These are phyloP conservation scores for Corythaeola cristata DNA, from an alignment of 2,113 vertebrate species.

Conservation along the genomic window DNA sequence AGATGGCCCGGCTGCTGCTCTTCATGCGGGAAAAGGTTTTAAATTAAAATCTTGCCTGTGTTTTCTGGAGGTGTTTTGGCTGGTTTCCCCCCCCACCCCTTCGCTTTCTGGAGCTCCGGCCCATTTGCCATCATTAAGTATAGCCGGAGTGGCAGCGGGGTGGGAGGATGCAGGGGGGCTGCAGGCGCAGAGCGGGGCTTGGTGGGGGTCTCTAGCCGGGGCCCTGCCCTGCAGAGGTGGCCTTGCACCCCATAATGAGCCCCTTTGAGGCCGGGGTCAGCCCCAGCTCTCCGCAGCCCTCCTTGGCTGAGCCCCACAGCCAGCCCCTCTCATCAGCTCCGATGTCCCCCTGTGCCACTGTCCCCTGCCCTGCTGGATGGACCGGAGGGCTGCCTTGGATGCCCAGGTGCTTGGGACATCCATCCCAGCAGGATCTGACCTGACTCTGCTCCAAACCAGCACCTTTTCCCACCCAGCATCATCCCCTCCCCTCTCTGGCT, in stretches of 20 bases:
- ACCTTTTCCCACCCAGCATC: neutral
- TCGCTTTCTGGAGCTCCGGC: neutral
- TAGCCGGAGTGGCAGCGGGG: neutral
- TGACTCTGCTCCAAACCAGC: neutral
- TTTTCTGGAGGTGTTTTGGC: neutral
- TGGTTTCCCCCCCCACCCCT: neutral
- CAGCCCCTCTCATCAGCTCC: neutral
- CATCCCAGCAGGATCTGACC: neutral
- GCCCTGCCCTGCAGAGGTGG: neutral
- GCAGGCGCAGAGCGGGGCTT: neutral
- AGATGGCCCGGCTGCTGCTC: conserved; percentile 14
- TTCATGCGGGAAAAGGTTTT: neutral
- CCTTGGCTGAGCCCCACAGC: neutral
- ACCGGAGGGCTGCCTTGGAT: neutral
- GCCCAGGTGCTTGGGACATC: neutral
- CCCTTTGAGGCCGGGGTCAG: neutral
- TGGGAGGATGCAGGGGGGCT: too few species aligned
- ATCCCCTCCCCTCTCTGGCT: rapidly evolving
- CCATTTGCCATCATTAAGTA: neutral
- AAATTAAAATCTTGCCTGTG: conserved; percentile 22
- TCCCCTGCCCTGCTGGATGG: neutral
- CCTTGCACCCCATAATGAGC: rapidly evolving
- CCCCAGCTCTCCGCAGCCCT: neutral
- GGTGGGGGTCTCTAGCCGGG: neutral
- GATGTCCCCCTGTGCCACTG: neutral